Percentiles rank a stretch among this genome's conserved stretches.
phyloP scores from a whole-genome alignment of 2,797 vertebrate species.

The Halcyon chelicuti region DNA sequence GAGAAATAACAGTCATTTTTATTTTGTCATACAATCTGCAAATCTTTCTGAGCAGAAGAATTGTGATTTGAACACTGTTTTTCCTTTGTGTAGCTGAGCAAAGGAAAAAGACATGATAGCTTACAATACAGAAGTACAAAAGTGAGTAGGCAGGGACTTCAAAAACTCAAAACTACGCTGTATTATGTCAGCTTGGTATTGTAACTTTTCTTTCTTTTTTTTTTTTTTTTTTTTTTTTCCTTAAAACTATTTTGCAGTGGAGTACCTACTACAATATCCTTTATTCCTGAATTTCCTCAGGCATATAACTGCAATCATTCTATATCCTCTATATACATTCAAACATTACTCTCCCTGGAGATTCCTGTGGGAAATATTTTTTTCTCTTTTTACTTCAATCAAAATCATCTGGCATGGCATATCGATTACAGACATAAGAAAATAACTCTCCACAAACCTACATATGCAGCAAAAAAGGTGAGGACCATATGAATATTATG shows the following conservation, averaged over 20 bases:
- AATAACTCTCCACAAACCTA: not conserved
- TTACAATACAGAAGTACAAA: not conserved
- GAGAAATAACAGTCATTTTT: not conserved
- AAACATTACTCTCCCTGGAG: constrained; percentile 31
- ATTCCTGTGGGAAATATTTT: constrained; percentile 64
- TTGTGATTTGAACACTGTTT: not conserved
- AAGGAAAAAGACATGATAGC: not conserved
- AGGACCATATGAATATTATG: constrained; percentile 6
- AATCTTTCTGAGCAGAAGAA: not conserved
- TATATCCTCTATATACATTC: constrained; percentile 49
- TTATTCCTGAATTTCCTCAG: constrained; percentile 48
- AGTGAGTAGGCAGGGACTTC: not conserved
- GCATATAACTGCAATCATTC: constrained; percentile 44
- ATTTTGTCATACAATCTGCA: not conserved
- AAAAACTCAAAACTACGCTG: not conserved
- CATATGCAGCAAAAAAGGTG: constrained; percentile 33
- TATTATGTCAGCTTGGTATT: not conserved
- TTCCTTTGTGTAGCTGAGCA: not conserved
- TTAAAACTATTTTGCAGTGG: not conserved
- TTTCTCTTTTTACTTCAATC: constrained; percentile 65
- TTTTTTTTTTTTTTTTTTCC: not conserved
- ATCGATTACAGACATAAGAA: constrained; percentile 57
- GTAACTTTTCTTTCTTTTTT: not conserved
- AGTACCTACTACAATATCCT: constrained; percentile 26
- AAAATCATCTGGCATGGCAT: constrained; percentile 57